Base-by-base conservation (phyloP, 2,888 invertebrate genomes). In the Leptopterna dolabrata region DNA sequence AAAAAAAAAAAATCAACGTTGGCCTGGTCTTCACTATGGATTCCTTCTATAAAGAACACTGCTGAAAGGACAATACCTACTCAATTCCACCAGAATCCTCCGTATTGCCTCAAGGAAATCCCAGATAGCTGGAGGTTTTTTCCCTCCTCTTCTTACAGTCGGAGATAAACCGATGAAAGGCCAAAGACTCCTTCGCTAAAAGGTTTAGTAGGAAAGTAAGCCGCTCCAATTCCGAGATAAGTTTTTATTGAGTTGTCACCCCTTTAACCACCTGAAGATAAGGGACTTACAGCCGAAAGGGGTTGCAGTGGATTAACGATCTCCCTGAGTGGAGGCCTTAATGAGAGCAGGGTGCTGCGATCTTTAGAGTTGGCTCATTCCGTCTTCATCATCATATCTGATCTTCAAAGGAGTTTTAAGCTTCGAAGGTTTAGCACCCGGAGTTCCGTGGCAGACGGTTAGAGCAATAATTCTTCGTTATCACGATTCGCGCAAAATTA, bases 191-290 rank as follows among this genome's bases (percentile, higher is more conserved):
- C 14, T 63, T 19, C 73, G 36, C n/a, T 73, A 73, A 73, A 73
- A 73, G 73, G 73, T 73, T 73, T 73, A 73, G 73, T 73, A 63
- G 73, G 73, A 30, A 73, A 73, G 73, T 73, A 73, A 73, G 73
- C 73, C 73, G 30, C 73, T 41, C 73, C 30, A 73, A 36, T 73
- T 41, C 73, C 16, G n/a, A 73, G 73, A 73, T 73, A 73, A 73
- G 73, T 73, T 73, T 36, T 73, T 73, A 73, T 73, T 73, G 73
- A 73, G 73, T 73, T 73, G 36, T 73, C 73, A 73, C 73, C 73
- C 73, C 73, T 73, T 73, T 73, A 73, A 73, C 73, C 73, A 73
- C 73, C 36, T 30, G 73, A 41, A 73, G 73, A 73, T 73, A 73
- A 73, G 73, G 14, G 73, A 73, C 30, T 73, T 73, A 73, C 73